A percentile compares a stretch with the other conserved stretches of the same genome.
Evolutionary conservation across 2,888 invertebrate genomes (phyloP).

Genomic region (Synergus umbraculus): DNA sequence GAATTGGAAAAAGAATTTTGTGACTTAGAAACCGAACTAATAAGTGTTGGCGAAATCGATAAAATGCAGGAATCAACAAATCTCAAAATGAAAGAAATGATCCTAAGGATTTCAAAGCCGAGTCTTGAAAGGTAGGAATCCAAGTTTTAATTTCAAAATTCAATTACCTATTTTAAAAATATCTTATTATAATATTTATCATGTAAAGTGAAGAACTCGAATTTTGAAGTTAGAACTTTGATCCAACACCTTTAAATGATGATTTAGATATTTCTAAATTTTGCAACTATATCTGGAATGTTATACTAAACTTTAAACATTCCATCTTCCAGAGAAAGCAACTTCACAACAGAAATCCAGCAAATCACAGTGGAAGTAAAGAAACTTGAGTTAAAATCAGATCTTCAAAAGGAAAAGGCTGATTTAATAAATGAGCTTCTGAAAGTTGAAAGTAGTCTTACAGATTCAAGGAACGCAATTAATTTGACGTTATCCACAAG

Average conservation of each 20-base stretch:
- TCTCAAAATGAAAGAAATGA: neutral
- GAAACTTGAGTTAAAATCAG: neutral
- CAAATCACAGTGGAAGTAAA: neutral
- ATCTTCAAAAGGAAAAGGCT: neutral
- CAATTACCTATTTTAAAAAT: too few relatives aligned
- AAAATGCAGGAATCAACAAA: neutral
- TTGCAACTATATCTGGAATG: neutral
- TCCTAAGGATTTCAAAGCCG: neutral
- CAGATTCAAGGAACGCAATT: neutral
- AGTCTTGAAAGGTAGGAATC: neutral
- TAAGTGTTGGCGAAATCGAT: neutral
- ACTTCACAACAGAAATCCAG: neutral
- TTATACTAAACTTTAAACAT: neutral
- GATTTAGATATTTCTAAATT: neutral
- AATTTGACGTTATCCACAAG: neutral
- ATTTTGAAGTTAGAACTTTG: too few relatives aligned
- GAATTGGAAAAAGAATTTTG: neutral
- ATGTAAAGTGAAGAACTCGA: too few relatives aligned
- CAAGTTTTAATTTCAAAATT: too few relatives aligned
- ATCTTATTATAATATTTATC: too few relatives aligned
- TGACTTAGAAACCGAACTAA: neutral
- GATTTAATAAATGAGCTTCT: neutral
- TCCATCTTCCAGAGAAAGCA: neutral
- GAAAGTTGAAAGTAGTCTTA: neutral
- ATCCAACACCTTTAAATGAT: neutral